Percentiles rank a stretch among this genome's conserved stretches.
These are phyloP conservation scores for Osmerus mordax DNA, from an alignment of 2,113 vertebrate species.

Conservation along the genomic window DNA sequence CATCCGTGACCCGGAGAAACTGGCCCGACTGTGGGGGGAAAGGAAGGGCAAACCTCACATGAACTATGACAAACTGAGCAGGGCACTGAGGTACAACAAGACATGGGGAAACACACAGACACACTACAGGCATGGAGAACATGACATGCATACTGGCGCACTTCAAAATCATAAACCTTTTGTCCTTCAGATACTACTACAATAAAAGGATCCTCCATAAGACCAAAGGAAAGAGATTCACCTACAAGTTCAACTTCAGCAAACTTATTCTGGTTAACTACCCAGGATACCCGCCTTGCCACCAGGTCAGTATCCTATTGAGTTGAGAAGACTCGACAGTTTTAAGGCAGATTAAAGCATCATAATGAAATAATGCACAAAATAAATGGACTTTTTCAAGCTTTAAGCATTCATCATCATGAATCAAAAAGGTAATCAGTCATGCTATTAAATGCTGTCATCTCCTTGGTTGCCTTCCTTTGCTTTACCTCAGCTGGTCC, in stretches of 20 bases:
- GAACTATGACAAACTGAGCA: slow-evolving; percentile 82
- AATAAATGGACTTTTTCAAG: too few relatives aligned
- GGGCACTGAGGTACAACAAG: slow-evolving; percentile 66
- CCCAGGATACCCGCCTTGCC: slow-evolving; percentile 52
- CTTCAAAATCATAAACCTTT: neutral
- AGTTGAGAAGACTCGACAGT: too few relatives aligned
- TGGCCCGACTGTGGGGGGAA: slow-evolving; percentile 77
- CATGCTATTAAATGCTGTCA: neutral
- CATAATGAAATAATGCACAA: too few relatives aligned
- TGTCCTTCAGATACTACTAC: slow-evolving; percentile 80
- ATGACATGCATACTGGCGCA: too few relatives aligned
- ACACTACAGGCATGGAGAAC: neutral
- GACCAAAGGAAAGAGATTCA: slow-evolving; percentile 87
- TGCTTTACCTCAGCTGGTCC: slow-evolving; percentile 46
- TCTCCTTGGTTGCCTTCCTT: slow-evolving; percentile 24
- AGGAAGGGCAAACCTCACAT: slow-evolving; percentile 79
- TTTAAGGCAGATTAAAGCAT: too few relatives aligned
- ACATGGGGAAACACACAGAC: slow-evolving; percentile 7
- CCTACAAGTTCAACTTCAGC: slow-evolving; percentile 89
- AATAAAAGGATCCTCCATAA: slow-evolving; percentile 85
- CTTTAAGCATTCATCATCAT: neutral
- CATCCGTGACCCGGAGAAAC: slow-evolving; percentile 73
- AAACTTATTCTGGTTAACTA: slow-evolving; percentile 77
- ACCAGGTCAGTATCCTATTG: slow-evolving; percentile 23
- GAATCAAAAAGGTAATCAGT: neutral